phyloP scores from a whole-genome alignment of 2,888 invertebrate species.

The Monoplex corrugatus region DNA sequence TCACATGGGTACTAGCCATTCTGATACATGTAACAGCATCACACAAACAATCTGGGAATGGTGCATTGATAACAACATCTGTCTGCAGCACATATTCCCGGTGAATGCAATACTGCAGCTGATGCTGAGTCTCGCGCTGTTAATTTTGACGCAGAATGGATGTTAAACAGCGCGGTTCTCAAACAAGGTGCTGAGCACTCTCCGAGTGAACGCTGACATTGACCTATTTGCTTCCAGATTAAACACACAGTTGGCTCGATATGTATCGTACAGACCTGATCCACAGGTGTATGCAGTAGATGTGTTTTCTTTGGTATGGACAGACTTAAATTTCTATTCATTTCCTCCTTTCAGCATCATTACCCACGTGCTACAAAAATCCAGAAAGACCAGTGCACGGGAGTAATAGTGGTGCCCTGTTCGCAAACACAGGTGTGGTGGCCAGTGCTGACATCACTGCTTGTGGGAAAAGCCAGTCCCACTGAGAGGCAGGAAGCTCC shows the following conservation, averaged over 20 bases:
- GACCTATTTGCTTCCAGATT: background rate
- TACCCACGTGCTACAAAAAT: background rate
- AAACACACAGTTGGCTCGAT: background rate
- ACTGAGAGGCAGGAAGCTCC: background rate
- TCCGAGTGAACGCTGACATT: background rate
- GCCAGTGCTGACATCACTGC: constrained; percentile 6
- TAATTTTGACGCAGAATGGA: background rate
- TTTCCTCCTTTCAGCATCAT: background rate
- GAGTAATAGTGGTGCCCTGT: background rate
- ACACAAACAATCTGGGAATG: background rate
- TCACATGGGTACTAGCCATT: background rate
- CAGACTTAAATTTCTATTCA: background rate
- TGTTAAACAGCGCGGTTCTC: background rate
- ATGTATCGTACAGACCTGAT: background rate
- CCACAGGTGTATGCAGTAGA: background rate
- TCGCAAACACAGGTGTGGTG: constrained; percentile 4
- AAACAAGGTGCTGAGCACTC: background rate
- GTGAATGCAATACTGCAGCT: background rate
- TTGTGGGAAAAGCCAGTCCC: background rate
- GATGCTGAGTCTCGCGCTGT: background rate
- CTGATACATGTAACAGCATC: background rate
- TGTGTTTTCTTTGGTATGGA: background rate
- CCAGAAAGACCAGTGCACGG: background rate
- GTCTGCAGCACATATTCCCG: background rate
- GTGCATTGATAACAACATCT: background rate